phyloP scores from a whole-genome alignment of 2,797 vertebrate species.

The Anguilla megastoma region DNA sequence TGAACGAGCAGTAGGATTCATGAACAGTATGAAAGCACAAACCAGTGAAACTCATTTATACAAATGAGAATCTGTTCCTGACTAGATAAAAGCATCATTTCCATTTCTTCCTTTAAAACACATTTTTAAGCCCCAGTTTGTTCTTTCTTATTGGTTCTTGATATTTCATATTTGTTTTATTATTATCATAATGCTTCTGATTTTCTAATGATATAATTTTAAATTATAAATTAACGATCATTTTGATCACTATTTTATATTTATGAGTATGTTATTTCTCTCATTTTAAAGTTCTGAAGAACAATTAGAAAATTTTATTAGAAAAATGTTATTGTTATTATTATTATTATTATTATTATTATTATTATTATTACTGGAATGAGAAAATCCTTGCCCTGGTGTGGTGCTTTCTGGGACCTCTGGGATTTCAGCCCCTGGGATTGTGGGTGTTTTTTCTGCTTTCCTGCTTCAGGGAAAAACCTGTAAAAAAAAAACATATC shows the following conservation, averaged over 20 bases:
- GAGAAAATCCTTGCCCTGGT: background rate
- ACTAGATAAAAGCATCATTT: background rate
- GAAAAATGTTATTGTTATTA: too few species aligned
- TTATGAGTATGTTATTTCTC: background rate
- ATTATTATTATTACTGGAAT: too few species aligned
- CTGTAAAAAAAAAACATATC: slow-evolving; percentile 51
- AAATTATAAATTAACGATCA: too few species aligned
- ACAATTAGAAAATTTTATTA: too few species aligned
- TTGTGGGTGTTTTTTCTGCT: slow-evolving; percentile 60
- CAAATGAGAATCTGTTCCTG: background rate
- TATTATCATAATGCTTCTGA: background rate
- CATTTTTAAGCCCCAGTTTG: background rate
- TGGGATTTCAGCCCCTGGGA: slow-evolving; percentile 49
- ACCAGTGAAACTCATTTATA: background rate
- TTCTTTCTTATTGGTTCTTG: background rate
- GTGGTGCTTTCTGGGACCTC: slow-evolving; percentile 40
- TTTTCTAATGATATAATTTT: too few species aligned
- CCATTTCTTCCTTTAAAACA: background rate
- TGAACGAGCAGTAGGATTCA: background rate
- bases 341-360: too few species aligned
- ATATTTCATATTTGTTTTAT: background rate
- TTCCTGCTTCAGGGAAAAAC: slow-evolving; percentile 58
- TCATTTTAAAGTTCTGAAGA: background rate
- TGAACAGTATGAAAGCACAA: background rate
- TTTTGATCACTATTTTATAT: background rate